Base-by-base conservation (phyloP, 2,888 invertebrate species). In the Sylvicola fuscatus region DNA sequence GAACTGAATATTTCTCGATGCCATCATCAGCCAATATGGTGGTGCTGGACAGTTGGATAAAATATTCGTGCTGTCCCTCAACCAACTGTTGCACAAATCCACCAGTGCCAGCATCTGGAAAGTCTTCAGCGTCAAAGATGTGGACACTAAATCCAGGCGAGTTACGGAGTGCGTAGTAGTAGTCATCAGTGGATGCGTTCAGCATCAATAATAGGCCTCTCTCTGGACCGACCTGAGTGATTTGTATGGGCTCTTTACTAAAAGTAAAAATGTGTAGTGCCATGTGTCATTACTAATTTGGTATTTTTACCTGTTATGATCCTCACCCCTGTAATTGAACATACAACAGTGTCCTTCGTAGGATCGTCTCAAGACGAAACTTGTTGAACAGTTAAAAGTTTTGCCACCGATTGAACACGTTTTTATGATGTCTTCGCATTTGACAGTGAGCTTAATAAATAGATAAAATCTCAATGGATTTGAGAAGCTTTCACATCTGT, bases 331-430 rank as follows among this genome's bases (percentile, higher is more conserved):
- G 33, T 36, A 32, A 40, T 69, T 69, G 43, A 69, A 69, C 2
- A 56, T 53, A 42, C 71, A 71, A 48, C 71, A 72, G 43, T 60
- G 66, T 1, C 72, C 72, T n/a, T 61, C 58, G 6, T 55, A 52
- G 0, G 71, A 70, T 15, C 61, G 54, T 1, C 64, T 55, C 1
- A 56, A 48, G 0, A 39, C 17, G 45, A 72, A 68, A 7, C 68
- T 44, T 0, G 54, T 46, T 0, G 37, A 44, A 42, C 68, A 68
- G 15, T 61, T 49, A 2, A 52, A 45, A 0, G 38, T 5, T 3
- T 44, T 16, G 0, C 62, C 61, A 2, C 45, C 54, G 62, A 69
- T 70, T 1, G 42, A 31, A 41, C 72, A 72, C 16, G 49, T 50
- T 1, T 62, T 3, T 6, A 72, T 41, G 49, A 66, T 58, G 2